phyloP scores from a whole-genome alignment of 2,113 vertebrate species.

The Trogon surrucura region DNA sequence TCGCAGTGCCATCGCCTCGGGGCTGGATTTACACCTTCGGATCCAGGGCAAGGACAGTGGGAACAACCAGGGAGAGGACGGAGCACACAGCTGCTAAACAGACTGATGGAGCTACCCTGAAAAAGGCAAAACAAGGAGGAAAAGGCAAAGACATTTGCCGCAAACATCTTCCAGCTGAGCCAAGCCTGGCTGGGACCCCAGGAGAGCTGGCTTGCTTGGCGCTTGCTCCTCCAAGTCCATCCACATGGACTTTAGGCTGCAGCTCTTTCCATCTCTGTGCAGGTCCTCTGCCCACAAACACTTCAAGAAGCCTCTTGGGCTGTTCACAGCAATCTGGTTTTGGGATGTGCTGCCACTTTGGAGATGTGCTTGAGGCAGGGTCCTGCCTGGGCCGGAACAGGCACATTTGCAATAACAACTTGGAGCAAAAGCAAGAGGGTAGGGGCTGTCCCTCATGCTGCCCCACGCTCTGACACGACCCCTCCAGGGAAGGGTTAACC shows the following conservation, averaged over 20 bases:
- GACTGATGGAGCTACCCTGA: neutral
- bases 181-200: neutral
- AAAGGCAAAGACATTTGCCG: neutral
- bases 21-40: neutral
- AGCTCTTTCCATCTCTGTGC: neutral
- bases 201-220: neutral
- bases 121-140: neutral
- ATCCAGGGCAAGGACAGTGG: neutral
- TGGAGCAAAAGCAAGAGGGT: neutral
- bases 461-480: fast-evolving
- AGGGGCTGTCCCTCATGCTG: neutral
- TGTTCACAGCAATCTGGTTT: neutral
- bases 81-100: neutral
- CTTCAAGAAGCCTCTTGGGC: neutral
- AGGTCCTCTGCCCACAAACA: neutral
- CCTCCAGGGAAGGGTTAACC: neutral
- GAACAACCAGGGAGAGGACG: neutral
- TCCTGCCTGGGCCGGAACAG: neutral
- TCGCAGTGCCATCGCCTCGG: fast-evolving
- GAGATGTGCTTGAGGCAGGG: neutral
- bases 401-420: neutral
- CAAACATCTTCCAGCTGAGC: neutral
- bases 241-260: neutral
- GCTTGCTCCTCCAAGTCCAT: neutral
- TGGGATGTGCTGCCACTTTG: neutral